phyloP scores from a whole-genome alignment of 2,888 invertebrate species.

The Noctua janthe region DNA sequence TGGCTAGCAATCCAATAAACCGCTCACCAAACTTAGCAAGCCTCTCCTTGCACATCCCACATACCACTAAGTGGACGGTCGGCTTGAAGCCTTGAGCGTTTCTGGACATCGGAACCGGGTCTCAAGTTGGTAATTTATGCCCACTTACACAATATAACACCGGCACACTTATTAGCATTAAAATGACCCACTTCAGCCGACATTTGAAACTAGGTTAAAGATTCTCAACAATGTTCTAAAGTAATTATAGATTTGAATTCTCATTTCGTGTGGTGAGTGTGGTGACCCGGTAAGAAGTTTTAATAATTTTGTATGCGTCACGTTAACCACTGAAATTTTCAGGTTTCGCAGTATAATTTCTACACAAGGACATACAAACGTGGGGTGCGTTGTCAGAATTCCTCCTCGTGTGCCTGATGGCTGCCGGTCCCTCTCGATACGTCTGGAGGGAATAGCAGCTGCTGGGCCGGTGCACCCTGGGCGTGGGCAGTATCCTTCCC shows the following conservation, averaged over 20 bases:
- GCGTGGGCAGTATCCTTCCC: too few relatives aligned
- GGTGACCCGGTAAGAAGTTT: slow-evolving; percentile 16
- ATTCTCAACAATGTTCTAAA: slow-evolving; percentile 34
- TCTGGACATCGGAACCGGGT: slow-evolving; percentile 21
- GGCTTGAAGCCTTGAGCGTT: background rate
- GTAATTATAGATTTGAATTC: slow-evolving; percentile 47
- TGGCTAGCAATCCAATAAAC: background rate
- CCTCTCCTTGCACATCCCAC: background rate
- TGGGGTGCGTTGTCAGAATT: too few relatives aligned
- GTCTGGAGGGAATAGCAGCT: too few relatives aligned
- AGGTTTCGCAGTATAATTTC: background rate
- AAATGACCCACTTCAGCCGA: slow-evolving; percentile 36
- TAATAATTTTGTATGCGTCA: slow-evolving; percentile 17
- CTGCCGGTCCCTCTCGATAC: too few relatives aligned
- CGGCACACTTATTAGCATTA: slow-evolving; percentile 45
- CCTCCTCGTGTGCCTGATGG: too few relatives aligned
- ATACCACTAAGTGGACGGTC: background rate
- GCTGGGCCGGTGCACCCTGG: too few relatives aligned
- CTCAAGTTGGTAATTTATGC: slow-evolving; percentile 27
- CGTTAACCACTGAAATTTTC: background rate
- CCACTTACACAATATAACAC: slow-evolving; percentile 23
- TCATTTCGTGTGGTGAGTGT: slow-evolving; percentile 24
- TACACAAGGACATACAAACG: too few relatives aligned
- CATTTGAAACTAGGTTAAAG: slow-evolving; percentile 54
- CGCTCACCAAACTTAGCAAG: background rate